Evolutionary conservation across 2,888 invertebrate species (phyloP).

Genomic region (Synanthedon andrenaeformis): DNA sequence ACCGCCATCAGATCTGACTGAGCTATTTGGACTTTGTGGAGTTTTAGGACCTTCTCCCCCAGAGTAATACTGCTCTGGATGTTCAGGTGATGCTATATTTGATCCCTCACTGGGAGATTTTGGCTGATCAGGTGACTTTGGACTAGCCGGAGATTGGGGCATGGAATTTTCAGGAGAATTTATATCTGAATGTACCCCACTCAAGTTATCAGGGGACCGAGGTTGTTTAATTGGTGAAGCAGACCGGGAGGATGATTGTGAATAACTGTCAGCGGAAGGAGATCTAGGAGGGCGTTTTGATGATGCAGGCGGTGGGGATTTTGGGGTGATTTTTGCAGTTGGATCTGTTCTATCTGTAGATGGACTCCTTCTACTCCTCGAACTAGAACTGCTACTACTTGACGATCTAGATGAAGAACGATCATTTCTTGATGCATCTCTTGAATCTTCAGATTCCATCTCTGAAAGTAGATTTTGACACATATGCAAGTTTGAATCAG

Average conservation of each 20-base stretch:
- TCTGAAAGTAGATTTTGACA: slow-evolving; percentile 40
- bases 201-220: slow-evolving; percentile 48
- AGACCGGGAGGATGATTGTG: slow-evolving; percentile 19
- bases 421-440: slow-evolving; percentile 56
- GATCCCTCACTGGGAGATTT: slow-evolving; percentile 35
- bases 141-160: slow-evolving; percentile 42
- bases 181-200: slow-evolving; percentile 55
- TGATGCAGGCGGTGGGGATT: slow-evolving; percentile 15
- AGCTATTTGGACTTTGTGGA: slow-evolving; percentile 43
- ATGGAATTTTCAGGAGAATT: slow-evolving; percentile 61
- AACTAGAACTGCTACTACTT: slow-evolving; percentile 62
- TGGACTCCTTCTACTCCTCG: slow-evolving; percentile 53
- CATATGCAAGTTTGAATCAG: slow-evolving; percentile 14
- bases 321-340: slow-evolving; percentile 43
- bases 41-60: slow-evolving; percentile 49
- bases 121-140: slow-evolving; percentile 56
- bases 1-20: slow-evolving; percentile 35
- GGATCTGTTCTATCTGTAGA: slow-evolving; percentile 45
- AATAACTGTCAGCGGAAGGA: slow-evolving; percentile 35
- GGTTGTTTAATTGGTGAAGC: slow-evolving; percentile 23
- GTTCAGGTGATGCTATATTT: slow-evolving; percentile 37
- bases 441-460: slow-evolving; percentile 75
- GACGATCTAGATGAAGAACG: slow-evolving; percentile 59
- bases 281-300: slow-evolving; percentile 29
- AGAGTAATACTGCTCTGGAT: slow-evolving; percentile 30